phyloP scores from a whole-genome alignment of 1,140 invertebrate species.

The Aphaenogaster rudis region DNA sequence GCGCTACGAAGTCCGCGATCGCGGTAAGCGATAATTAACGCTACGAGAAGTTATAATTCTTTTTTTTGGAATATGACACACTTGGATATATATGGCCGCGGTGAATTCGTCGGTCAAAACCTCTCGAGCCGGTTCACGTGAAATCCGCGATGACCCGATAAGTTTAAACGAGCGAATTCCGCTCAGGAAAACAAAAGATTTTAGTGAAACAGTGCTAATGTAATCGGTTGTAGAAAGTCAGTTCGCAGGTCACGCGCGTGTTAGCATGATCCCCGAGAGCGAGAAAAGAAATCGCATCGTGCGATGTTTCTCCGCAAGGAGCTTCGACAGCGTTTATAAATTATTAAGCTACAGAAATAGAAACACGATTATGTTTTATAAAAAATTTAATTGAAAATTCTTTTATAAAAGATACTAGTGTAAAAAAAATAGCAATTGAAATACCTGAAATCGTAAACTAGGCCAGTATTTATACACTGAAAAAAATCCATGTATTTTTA shows the following conservation, averaged over 20 bases:
- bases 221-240: slow-evolving; percentile 36
- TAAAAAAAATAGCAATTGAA: background rate
- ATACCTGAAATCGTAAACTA: background rate
- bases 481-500: no score
- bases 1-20: slow-evolving; percentile 36
- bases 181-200: background rate
- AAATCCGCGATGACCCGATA: background rate
- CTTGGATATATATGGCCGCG: background rate
- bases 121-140: background rate
- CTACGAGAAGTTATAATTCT: background rate
- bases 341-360: background rate
- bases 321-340: background rate
- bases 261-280: background rate
- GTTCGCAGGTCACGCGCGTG: background rate
- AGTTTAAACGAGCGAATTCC: background rate
- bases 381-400: background rate
- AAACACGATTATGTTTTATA: background rate
- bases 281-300: slow-evolving; percentile 41
- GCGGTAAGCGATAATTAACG: slow-evolving; percentile 28
- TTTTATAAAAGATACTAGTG: background rate
- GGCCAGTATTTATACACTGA: no score
- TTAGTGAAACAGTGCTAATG: slow-evolving; percentile 4
- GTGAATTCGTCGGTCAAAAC: background rate
- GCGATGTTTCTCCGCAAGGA: background rate
- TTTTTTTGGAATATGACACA: background rate